Percentiles rank a stretch among this genome's conserved stretches.
phyloP scores from a whole-genome alignment of 1,140 invertebrate genomes.

The Drosophila mayri region DNA sequence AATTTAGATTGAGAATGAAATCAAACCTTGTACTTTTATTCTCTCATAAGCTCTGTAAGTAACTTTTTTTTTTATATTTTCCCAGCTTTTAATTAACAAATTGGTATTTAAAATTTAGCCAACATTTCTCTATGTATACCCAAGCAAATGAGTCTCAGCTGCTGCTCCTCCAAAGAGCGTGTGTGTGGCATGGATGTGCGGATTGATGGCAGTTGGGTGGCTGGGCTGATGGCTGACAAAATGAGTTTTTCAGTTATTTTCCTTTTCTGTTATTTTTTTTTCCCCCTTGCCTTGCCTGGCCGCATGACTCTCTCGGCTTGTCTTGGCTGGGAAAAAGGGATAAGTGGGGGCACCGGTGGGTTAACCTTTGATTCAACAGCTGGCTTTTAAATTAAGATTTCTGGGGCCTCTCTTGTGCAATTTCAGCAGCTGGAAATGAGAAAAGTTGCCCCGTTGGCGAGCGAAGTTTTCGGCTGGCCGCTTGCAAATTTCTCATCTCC shows the following conservation, averaged over 20 bases:
- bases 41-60: no score
- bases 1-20: background rate
- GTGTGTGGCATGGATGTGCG: slow-evolving; percentile 29
- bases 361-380: slow-evolving; percentile 83
- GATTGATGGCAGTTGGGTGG: slow-evolving; percentile 46
- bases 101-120: background rate
- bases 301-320: slow-evolving; percentile 1
- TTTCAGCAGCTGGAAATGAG: slow-evolving; percentile 56
- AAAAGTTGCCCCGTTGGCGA: slow-evolving; percentile 50
- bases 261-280: slow-evolving; percentile 25
- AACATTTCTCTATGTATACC: slow-evolving; percentile 11
- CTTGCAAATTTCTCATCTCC: slow-evolving; percentile 43
- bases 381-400: slow-evolving; percentile 83
- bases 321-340: slow-evolving; percentile 10
- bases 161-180: slow-evolving; percentile 6
- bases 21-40: background rate
- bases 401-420: slow-evolving; percentile 32
- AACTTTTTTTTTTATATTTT: no score
- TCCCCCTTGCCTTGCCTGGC: slow-evolving; percentile 3
- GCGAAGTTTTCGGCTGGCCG: slow-evolving; percentile 41
- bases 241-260: slow-evolving; percentile 72
- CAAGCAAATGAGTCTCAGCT: slow-evolving; percentile 40
- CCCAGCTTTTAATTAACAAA: background rate
- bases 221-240: slow-evolving; percentile 64
- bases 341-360: slow-evolving; percentile 55